Conservation (phyloP, 2,888 invertebrate genomes). For the Scelioninae gen. 2 region DNA sequence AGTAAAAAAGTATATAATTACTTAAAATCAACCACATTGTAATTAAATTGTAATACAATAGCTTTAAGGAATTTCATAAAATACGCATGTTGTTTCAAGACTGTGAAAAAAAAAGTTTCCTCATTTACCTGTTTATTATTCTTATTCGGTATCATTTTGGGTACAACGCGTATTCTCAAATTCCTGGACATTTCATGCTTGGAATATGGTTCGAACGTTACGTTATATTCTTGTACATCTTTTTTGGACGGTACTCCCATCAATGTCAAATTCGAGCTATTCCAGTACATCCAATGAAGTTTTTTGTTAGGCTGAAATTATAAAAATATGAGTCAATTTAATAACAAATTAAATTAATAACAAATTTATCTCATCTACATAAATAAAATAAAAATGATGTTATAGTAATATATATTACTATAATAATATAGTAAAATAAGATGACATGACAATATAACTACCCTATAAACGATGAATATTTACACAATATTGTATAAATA, state of each 20-base stretch:
- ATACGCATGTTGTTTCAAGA: no score
- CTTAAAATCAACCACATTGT: not conserved
- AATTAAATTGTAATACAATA: not conserved
- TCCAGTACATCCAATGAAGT: slow-evolving; percentile 32
- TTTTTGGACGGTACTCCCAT: slow-evolving; percentile 52
- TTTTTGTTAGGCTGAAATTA: slow-evolving; percentile 27
- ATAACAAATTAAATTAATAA: no score
- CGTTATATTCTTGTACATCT: slow-evolving; percentile 39
- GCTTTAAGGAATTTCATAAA: no score
- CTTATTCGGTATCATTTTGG: slow-evolving; percentile 34
- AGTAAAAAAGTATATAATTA: slow-evolving; percentile 14
- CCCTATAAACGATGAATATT: no score
- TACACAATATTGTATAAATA: no score
- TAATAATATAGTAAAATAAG: no score
- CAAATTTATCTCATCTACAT: no score
- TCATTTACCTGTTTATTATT: slow-evolving; percentile 35
- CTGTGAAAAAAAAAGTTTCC: not conserved
- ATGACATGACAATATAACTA: no score
- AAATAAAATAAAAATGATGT: no score
- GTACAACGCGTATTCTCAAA: slow-evolving; percentile 41
- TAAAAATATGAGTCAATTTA: no score
- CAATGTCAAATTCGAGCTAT: slow-evolving; percentile 19
- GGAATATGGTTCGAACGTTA: slow-evolving; percentile 38
- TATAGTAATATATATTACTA: no score
- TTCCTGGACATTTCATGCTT: slow-evolving; percentile 22